Evolutionary conservation across 2,888 invertebrate species (phyloP).

Genomic region (Odontocolon sp.): DNA sequence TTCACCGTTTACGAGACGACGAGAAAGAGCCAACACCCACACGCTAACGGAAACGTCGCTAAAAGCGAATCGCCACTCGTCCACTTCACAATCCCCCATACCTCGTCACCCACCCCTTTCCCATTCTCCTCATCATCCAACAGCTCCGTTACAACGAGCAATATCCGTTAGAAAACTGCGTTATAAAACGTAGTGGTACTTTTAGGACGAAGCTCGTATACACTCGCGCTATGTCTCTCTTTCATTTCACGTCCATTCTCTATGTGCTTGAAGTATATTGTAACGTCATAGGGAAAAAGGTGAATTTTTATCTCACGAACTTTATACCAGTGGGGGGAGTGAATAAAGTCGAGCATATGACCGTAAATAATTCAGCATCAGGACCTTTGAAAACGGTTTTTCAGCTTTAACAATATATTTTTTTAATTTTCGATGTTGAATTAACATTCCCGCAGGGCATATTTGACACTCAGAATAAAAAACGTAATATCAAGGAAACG

Average conservation of each 20-base stretch:
- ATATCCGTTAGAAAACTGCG: constrained; percentile 47
- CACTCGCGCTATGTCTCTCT: not conserved
- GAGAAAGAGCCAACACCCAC: constrained; percentile 21
- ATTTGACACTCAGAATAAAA: too few species aligned
- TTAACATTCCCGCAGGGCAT: not conserved
- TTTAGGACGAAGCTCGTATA: constrained; percentile 31
- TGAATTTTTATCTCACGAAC: constrained; percentile 9
- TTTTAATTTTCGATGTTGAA: not conserved
- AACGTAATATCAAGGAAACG: too few species aligned
- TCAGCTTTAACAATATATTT: not conserved
- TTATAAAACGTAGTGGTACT: constrained; percentile 33
- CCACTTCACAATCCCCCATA: not conserved
- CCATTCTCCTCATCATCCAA: not conserved
- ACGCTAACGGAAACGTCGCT: constrained; percentile 35
- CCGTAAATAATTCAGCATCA: not conserved
- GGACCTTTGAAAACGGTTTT: not conserved
- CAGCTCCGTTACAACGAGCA: constrained; percentile 47
- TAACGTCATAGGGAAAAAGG: not conserved
- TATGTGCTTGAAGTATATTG: not conserved
- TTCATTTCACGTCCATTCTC: not conserved
- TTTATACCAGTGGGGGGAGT: not conserved
- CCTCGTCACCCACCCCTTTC: not conserved
- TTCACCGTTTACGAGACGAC: constrained; percentile 40
- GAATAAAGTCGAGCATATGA: not conserved
- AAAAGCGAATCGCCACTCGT: constrained; percentile 42